Percentiles rank a stretch among this genome's conserved stretches.
Conservation (phyloP, 2,113 vertebrate species). For the Globicephala melas region DNA sequence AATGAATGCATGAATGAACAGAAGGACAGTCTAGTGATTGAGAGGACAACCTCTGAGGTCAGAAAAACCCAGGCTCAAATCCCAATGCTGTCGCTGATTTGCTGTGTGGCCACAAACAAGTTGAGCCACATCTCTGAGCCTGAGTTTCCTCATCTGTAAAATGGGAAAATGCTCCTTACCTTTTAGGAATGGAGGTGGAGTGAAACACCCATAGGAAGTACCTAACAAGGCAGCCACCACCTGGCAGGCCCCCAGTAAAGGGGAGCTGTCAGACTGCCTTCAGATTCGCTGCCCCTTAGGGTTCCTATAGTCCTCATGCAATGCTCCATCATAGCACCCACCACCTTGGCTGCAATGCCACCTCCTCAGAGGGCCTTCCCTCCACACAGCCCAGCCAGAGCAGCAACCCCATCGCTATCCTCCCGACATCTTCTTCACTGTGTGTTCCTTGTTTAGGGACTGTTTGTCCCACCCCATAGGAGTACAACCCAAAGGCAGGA, state of each 20-base stretch:
- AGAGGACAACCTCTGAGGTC: not conserved
- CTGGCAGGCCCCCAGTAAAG: not conserved
- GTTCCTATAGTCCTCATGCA: not conserved
- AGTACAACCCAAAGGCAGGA: not conserved
- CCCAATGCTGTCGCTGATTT: not conserved
- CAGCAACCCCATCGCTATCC: not conserved
- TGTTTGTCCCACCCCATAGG: not conserved
- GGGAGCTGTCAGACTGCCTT: not conserved
- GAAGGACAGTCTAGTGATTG: not conserved
- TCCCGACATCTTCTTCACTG: not conserved
- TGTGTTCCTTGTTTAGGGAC: too few species aligned
- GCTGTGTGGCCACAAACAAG: not conserved
- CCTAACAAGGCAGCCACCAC: not conserved
- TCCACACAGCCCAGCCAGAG: not conserved
- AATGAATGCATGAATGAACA: not conserved
- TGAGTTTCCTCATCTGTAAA: not conserved
- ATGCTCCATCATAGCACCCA: not conserved
- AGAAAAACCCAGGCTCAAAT: not conserved
- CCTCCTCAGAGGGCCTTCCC: not conserved
- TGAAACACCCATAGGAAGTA: not conserved
- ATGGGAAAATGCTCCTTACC: not conserved
- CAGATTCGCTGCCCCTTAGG: not conserved
- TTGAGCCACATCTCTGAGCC: not conserved
- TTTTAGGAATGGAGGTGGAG: not conserved
- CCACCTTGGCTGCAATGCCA: fast-evolving